Evolutionary conservation across 1,140 invertebrate species (phyloP).

Genomic region (Stegodyphus dumicola): DNA sequence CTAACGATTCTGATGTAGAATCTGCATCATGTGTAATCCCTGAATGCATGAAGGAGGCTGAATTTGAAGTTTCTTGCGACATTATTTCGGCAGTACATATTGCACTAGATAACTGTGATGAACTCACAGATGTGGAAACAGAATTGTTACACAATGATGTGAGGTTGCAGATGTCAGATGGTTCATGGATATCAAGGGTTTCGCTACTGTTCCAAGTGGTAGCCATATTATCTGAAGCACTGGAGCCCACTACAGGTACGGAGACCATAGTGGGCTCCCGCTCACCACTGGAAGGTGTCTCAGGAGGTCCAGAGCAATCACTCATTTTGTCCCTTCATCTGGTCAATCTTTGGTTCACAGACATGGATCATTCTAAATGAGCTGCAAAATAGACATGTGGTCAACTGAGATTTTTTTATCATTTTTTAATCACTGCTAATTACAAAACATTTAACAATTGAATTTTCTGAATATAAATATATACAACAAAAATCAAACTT

Average conservation of each 20-base stretch:
- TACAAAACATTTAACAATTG: too few relatives aligned
- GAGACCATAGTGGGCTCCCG: slow-evolving; percentile 61
- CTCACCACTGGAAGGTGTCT: slow-evolving; percentile 46
- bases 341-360: slow-evolving; percentile 14
- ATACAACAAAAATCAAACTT: too few relatives aligned
- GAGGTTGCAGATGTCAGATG: slow-evolving; percentile 5
- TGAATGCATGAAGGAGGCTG: slow-evolving; percentile 24
- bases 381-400: background rate
- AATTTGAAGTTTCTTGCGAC: slow-evolving; percentile 4
- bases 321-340: slow-evolving; percentile 40
- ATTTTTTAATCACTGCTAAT: too few relatives aligned
- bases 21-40: slow-evolving; percentile 32
- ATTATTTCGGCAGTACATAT: slow-evolving; percentile 18
- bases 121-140: slow-evolving; percentile 4
- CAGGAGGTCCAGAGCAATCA: slow-evolving; percentile 30
- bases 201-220: slow-evolving; percentile 48
- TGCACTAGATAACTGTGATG: slow-evolving; percentile 26
- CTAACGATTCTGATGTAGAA: slow-evolving; percentile 40
- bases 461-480: too few relatives aligned
- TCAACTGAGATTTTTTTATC: too few relatives aligned
- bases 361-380: background rate
- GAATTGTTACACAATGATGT: slow-evolving; percentile 9
- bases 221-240: slow-evolving; percentile 47
- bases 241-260: slow-evolving; percentile 53
- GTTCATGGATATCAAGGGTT: slow-evolving; percentile 8